These are phyloP conservation scores for Papilio protenor DNA, from an alignment of 2,888 invertebrate species.

Conservation along the genomic window DNA sequence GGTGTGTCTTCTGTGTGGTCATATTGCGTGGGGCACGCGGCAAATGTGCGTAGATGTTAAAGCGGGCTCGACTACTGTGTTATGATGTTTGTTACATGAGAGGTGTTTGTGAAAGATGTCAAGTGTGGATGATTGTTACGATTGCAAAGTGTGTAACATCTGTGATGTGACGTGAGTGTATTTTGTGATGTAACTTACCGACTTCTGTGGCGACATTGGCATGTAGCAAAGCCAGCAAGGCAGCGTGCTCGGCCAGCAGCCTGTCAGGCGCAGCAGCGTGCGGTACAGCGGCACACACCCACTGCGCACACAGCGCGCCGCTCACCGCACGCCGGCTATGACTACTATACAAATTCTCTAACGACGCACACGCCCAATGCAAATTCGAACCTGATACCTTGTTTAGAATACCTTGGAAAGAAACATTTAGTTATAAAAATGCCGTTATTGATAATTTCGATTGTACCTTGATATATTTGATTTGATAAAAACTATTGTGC, in stretches of 20 bases:
- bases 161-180: too few relatives aligned
- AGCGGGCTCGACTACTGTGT: too few relatives aligned
- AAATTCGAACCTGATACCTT: slow-evolving; percentile 94
- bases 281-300: slow-evolving; percentile 88
- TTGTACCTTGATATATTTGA: too few relatives aligned
- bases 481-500: too few relatives aligned
- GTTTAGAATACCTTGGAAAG: slow-evolving; percentile 87
- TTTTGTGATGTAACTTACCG: slow-evolving; percentile 79
- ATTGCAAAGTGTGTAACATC: too few relatives aligned
- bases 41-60: too few relatives aligned
- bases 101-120: too few relatives aligned
- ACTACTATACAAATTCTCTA: slow-evolving; percentile 91
- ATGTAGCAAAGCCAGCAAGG: slow-evolving; percentile 92
- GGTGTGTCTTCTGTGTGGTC: too few relatives aligned
- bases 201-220: slow-evolving; percentile 96
- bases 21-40: too few relatives aligned
- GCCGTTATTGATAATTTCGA: too few relatives aligned
- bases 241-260: slow-evolving; percentile 92
- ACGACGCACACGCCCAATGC: slow-evolving; percentile 90
- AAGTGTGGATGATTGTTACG: too few relatives aligned
- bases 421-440: not conserved
- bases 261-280: slow-evolving; percentile 87
- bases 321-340: slow-evolving; percentile 94
- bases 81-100: too few relatives aligned
- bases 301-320: slow-evolving; percentile 87